phyloP scores from a whole-genome alignment of 2,113 vertebrate genomes.

The Percina caprodes region DNA sequence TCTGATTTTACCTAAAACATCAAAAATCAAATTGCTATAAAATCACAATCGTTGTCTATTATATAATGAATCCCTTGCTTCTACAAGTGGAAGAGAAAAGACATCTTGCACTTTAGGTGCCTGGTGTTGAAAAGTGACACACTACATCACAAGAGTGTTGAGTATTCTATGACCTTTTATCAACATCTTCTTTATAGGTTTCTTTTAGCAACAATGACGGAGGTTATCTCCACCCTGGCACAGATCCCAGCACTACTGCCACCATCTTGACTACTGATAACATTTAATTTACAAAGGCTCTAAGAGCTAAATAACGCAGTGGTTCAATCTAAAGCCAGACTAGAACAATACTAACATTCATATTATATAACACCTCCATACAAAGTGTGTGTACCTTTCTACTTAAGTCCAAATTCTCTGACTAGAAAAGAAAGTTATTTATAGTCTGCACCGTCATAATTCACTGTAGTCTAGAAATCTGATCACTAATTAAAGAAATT shows the following conservation, averaged over 20 bases:
- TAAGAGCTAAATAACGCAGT: not conserved
- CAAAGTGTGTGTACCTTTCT: not conserved
- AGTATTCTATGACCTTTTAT: not conserved
- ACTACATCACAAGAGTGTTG: not conserved
- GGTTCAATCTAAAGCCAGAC: not conserved
- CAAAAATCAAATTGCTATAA: not conserved
- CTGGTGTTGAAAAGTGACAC: not conserved
- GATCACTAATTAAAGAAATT: too few species aligned
- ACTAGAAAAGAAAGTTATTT: not conserved
- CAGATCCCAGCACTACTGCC: not conserved
- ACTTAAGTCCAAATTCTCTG: not conserved
- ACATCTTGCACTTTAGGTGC: not conserved
- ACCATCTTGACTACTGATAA: not conserved
- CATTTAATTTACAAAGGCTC: not conserved
- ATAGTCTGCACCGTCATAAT: not conserved
- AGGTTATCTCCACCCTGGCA: not conserved
- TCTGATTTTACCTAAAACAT: not conserved
- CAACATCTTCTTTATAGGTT: not conserved
- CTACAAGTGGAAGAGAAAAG: not conserved
- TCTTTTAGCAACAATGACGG: not conserved
- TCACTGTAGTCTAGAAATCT: not conserved
- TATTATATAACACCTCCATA: too few species aligned
- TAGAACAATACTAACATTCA: not conserved
- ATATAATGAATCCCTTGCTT: not conserved
- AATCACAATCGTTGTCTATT: not conserved